Conservation (phyloP, 30 jellyfish, hydroid and myxozoan species). For the Aurelia aurita region DNA sequence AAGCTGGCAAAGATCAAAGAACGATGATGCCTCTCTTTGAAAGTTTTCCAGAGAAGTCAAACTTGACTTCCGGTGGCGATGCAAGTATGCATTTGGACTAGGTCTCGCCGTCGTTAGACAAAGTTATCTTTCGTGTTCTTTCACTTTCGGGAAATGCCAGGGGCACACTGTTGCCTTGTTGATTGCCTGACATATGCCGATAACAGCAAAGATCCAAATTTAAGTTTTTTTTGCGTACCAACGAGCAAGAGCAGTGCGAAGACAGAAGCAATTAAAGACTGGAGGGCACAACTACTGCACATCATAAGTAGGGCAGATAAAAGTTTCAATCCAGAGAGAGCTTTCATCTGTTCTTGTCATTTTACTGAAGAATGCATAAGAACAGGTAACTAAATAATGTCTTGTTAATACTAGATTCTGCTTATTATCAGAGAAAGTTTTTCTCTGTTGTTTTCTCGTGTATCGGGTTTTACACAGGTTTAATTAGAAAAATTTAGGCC, state of each 20-base stretch:
- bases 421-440: slow-evolving; percentile 1
- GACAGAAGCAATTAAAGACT: slow-evolving; percentile 38
- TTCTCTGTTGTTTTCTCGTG: background rate
- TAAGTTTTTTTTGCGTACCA: slow-evolving; percentile 40
- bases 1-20: slow-evolving; percentile 23
- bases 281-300: slow-evolving; percentile 56
- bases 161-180: slow-evolving; percentile 60
- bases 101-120: slow-evolving; percentile 41
- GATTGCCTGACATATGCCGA: slow-evolving; percentile 49
- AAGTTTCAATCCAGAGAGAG: slow-evolving; percentile 54
- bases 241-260: slow-evolving; percentile 64
- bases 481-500: slow-evolving; percentile 32
- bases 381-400: slow-evolving; percentile 39
- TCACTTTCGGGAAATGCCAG: slow-evolving; percentile 61
- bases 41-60: slow-evolving; percentile 48
- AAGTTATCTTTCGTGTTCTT: background rate
- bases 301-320: slow-evolving; percentile 53
- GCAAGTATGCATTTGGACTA: slow-evolving; percentile 35
- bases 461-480: background rate
- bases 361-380: slow-evolving; percentile 60
- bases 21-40: slow-evolving; percentile 29
- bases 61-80: slow-evolving; percentile 46
- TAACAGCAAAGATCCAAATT: slow-evolving; percentile 24
- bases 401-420: slow-evolving; percentile 26
- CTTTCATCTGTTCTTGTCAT: slow-evolving; percentile 61